Percentiles rank a stretch among this genome's conserved stretches.
Evolutionary conservation across 1,140 invertebrate genomes (phyloP).

Genomic region (Zophobas morio): DNA sequence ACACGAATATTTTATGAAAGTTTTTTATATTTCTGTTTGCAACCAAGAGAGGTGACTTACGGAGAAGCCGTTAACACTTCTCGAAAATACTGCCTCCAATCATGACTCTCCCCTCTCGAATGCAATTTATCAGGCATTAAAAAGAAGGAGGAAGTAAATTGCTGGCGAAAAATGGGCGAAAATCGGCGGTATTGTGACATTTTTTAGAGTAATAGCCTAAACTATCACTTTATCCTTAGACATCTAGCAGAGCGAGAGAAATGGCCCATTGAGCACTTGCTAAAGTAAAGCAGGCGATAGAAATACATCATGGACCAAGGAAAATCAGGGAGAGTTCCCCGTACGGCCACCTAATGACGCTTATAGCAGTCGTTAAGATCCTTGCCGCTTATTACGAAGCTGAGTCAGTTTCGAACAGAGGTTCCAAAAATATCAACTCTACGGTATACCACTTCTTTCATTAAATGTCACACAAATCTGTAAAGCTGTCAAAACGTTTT

Average conservation of each 20-base stretch:
- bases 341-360: constrained; percentile 59
- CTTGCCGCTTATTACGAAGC: constrained; percentile 53
- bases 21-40: constrained; percentile 24
- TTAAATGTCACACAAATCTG: too few species aligned
- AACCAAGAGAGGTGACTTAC: constrained; percentile 12
- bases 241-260: constrained; percentile 63
- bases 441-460: too few species aligned
- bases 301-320: constrained; percentile 59
- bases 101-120: constrained; percentile 6
- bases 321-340: constrained; percentile 52
- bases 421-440: constrained; percentile 6
- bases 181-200: constrained; percentile 34
- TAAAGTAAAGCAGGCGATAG: constrained; percentile 55
- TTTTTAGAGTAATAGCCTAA: constrained; percentile 34
- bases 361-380: constrained; percentile 58
- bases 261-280: constrained; percentile 65
- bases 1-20: constrained; percentile 35
- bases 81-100: neutral
- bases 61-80: constrained; percentile 18
- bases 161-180: constrained; percentile 6
- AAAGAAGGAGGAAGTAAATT: constrained; percentile 1
- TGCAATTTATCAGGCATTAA: constrained; percentile 27
- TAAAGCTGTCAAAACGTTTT: too few species aligned
- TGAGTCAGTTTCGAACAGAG: constrained; percentile 36
- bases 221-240: constrained; percentile 48